Evolutionary conservation across 2,888 invertebrate genomes (phyloP).

Genomic region (Agrochola lychnidis): DNA sequence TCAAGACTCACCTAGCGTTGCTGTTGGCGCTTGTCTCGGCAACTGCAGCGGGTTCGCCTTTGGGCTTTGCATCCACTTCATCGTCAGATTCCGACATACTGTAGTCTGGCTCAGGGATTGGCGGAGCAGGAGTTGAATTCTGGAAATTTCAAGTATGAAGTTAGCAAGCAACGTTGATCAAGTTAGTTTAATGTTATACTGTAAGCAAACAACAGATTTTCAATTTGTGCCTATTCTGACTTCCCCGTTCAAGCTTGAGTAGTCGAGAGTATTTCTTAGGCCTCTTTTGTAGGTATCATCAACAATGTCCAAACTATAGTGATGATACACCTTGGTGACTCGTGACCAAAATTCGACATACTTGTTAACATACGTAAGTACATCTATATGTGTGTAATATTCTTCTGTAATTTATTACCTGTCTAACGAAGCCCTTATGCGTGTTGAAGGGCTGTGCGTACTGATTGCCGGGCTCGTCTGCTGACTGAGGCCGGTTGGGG

Average conservation of each 20-base stretch:
- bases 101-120: constrained; percentile 98
- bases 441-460: constrained; percentile 87
- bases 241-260: background rate
- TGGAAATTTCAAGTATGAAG: constrained; percentile 56
- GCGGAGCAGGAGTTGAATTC: constrained; percentile 91
- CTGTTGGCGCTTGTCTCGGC: constrained; percentile 94
- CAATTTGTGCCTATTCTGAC: background rate
- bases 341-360: background rate
- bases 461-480: constrained; percentile 82
- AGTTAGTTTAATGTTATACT: background rate
- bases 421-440: constrained; percentile 81
- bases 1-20: constrained; percentile 90
- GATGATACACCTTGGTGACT: background rate
- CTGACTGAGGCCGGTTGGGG: constrained; percentile 80
- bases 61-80: constrained; percentile 91
- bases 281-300: background rate
- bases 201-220: background rate
- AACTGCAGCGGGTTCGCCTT: constrained; percentile 87
- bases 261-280: background rate
- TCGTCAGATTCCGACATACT: constrained; percentile 96
- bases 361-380: background rate
- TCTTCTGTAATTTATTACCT: constrained; percentile 70
- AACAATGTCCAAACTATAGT: background rate
- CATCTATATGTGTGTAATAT: background rate
- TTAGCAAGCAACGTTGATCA: background rate